Evolutionary conservation across 2,113 vertebrate genomes (phyloP).

Genomic region (Emydura subglobosa): DNA sequence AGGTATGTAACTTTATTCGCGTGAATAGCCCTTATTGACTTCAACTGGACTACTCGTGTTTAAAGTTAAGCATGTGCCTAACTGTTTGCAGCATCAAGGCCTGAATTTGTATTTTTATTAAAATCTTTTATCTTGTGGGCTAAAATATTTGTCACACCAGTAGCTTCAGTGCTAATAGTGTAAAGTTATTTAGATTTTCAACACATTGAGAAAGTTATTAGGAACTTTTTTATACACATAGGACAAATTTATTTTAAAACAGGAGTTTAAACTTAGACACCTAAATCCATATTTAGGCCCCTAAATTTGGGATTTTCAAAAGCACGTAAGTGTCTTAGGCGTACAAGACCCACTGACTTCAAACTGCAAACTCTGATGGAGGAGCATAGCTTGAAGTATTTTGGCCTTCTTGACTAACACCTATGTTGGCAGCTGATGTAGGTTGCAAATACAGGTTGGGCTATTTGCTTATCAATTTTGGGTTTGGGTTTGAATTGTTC

Average conservation of each 20-base stretch:
- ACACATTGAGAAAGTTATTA: not conserved
- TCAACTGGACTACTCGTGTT: not conserved
- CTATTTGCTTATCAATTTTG: not conserved
- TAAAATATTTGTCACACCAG: not conserved
- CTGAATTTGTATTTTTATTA: not conserved
- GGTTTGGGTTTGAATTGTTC: not conserved
- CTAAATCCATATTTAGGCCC: not conserved
- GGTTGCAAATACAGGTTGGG: slow-evolving; percentile 10
- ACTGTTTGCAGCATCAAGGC: not conserved
- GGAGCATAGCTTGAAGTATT: not conserved
- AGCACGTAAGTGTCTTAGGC: not conserved
- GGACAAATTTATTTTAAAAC: not conserved
- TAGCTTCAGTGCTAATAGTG: not conserved
- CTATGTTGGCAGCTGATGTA: not conserved
- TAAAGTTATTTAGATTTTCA: not conserved
- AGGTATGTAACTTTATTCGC: not conserved
- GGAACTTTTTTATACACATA: not conserved
- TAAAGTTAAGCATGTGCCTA: not conserved
- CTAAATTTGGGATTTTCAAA: not conserved
- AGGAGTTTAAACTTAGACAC: not conserved
- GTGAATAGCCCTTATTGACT: not conserved
- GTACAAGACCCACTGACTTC: not conserved
- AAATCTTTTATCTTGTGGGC: not conserved
- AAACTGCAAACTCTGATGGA: not conserved
- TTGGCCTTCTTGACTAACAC: not conserved